Conservation (phyloP, 2,888 invertebrate genomes). For the Drosophila ezoana region DNA sequence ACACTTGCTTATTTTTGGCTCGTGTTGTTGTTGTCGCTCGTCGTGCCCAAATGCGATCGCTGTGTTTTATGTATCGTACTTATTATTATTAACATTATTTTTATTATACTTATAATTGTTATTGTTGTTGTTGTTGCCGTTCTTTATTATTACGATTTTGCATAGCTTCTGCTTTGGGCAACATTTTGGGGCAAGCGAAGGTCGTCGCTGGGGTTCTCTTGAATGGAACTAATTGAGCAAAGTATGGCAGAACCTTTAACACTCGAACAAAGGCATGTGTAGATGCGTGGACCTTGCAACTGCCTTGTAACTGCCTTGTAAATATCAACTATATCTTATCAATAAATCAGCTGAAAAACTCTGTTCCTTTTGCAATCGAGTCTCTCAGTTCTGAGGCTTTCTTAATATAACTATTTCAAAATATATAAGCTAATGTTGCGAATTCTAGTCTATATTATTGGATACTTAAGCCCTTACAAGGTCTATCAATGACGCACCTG, state of each 20-base stretch:
- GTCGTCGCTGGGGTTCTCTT: constrained; percentile 30
- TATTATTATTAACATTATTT: constrained; percentile 16
- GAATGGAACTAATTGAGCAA: constrained; percentile 11
- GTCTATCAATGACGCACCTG: too few species aligned
- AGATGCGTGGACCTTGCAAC: not conserved
- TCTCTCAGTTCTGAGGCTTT: too few species aligned
- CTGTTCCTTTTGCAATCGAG: too few species aligned
- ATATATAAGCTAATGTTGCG: too few species aligned
- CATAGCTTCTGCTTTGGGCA: constrained; percentile 19
- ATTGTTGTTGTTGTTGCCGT: constrained; percentile 1
- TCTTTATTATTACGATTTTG: constrained; percentile 7
- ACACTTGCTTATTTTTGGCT: constrained; percentile 10
- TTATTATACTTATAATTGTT: constrained; percentile 15
- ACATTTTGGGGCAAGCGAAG: constrained; percentile 28
- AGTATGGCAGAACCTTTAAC: not conserved
- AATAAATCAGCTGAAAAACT: not conserved
- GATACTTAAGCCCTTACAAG: too few species aligned
- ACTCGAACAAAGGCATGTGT: not conserved
- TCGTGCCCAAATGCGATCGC: constrained; percentile 42
- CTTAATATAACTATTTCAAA: too few species aligned
- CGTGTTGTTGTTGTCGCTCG: constrained; percentile 29
- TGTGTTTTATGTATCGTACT: constrained; percentile 11
- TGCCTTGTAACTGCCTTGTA: not conserved
- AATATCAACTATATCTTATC: not conserved
- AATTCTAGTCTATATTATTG: too few species aligned